A percentile compares a stretch with the other conserved stretches of the same genome.
These are phyloP conservation scores for Catocala sponsa DNA, from an alignment of 2,888 invertebrate species.

Conservation along the genomic window DNA sequence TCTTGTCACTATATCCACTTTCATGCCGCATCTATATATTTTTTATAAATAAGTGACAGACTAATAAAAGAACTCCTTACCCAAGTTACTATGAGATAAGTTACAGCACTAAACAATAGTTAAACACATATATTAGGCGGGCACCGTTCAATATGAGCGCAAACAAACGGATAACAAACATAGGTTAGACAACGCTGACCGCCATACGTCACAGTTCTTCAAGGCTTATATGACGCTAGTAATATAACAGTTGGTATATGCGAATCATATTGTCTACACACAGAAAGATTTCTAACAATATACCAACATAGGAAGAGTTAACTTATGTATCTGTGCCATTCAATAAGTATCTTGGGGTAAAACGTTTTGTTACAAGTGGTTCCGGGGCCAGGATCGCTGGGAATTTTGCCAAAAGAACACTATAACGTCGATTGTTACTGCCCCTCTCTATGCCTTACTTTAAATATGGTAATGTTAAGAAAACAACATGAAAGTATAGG, in stretches of 20 bases:
- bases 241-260: slow-evolving; percentile 25
- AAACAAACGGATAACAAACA: too few species aligned
- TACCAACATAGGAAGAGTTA: slow-evolving; percentile 1
- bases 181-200: too few species aligned
- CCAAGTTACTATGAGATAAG: too few species aligned
- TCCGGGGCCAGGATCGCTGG: not conserved
- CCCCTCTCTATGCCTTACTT: slow-evolving; percentile 17
- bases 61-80: too few species aligned
- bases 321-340: slow-evolving; percentile 32
- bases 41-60: too few species aligned
- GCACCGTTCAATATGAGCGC: too few species aligned
- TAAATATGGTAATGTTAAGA: slow-evolving; percentile 30
- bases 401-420: slow-evolving; percentile 6
- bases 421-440: slow-evolving; percentile 4
- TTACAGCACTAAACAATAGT: too few species aligned
- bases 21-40: too few species aligned
- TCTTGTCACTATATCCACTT: too few species aligned
- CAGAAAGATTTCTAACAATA: slow-evolving; percentile 5
- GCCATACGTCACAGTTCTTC: too few species aligned
- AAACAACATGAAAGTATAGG: not conserved
- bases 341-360: slow-evolving; percentile 12
- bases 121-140: too few species aligned
- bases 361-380: slow-evolving; percentile 2
- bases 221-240: not conserved
- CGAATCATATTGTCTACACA: slow-evolving; percentile 16